Evolutionary conservation across 2,888 invertebrate genomes (phyloP), one percentile per base, ranked within the genome.

Genomic region (Tenodera sinensis): DNA sequence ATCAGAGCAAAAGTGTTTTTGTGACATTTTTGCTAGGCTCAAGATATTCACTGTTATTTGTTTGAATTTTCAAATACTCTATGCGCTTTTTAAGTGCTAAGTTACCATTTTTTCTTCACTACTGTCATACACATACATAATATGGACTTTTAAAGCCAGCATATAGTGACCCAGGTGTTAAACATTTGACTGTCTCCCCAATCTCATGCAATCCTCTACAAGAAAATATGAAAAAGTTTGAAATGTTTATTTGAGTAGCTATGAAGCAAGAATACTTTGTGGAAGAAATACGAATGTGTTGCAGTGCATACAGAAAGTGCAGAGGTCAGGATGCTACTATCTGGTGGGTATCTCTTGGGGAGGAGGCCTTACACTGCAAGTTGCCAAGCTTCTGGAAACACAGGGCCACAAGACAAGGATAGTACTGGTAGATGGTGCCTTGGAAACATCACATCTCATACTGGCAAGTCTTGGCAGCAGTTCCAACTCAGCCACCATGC

Each of bases 311-410:
- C 92, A 93, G 90, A 91, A 92, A 81, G 91, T 94, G 20, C 93
- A 94, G 91, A 93, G 93, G 6, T 87, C 92, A 14, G 94, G 94
- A 14, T 94, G 95, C 15, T 95, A 94, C 92, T 92, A 93, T 88
- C 91, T 96, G 82, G 93, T 94, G 88, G 95, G 95, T 25, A 95
- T 95, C 92, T 95, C 95, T 2, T 95, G 95, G 92, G 95, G 95
- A 89, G 94, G 95, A 14, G 93, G 94, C 87, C 93, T 95, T 83
- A 95, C 95, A 8, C 93, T 95, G 90, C 95, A 95, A 92, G 94
- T 95, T 93, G 94, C 94, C 28, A 92, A 94, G 20, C 94, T 94
- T 91, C 92, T 95, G 83, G 91, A 92, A 90, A 89, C 89, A 8
- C 85, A 85, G 28, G 91, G 91, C 14, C 91, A 91, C 28, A 92